Evolutionary conservation across 2,797 vertebrate species (phyloP).

Genomic region (Myotis findleyi): DNA sequence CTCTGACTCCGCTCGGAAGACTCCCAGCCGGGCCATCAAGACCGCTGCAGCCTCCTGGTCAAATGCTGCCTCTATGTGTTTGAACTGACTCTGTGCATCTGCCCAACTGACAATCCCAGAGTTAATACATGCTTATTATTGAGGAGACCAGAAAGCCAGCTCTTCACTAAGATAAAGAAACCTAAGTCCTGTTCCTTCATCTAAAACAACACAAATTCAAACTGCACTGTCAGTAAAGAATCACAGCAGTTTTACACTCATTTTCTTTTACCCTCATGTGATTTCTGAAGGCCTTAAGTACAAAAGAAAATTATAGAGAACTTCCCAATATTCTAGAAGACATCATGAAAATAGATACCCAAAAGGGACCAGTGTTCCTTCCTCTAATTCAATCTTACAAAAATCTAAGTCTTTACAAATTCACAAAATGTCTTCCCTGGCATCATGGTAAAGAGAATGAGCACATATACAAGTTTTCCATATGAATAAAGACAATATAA

Average conservation of each 20-base stretch:
- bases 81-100: slow-evolving; percentile 97
- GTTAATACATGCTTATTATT: slow-evolving; percentile 38
- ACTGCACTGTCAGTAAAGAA: not conserved
- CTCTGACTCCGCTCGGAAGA: slow-evolving; percentile 96
- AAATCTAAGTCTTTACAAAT: slow-evolving; percentile 41
- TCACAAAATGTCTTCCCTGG: slow-evolving; percentile 1
- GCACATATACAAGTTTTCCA: not conserved
- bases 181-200: not conserved
- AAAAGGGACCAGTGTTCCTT: not conserved
- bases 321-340: not conserved
- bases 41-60: slow-evolving; percentile 98
- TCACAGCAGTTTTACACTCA: not conserved
- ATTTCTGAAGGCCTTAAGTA: not conserved
- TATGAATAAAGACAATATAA: not conserved
- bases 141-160: not conserved
- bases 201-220: not conserved
- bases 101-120: slow-evolving; percentile 92
- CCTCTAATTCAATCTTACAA: not conserved
- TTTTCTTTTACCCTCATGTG: not conserved
- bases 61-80: slow-evolving; percentile 97
- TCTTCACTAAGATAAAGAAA: not conserved
- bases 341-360: not conserved
- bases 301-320: not conserved
- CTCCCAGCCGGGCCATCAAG: slow-evolving; percentile 96
- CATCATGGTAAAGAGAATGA: not conserved